Percentiles rank a stretch among this genome's conserved stretches.
These are phyloP conservation scores for Brenthis ino DNA, from an alignment of 2,888 invertebrate species.

Conservation along the genomic window DNA sequence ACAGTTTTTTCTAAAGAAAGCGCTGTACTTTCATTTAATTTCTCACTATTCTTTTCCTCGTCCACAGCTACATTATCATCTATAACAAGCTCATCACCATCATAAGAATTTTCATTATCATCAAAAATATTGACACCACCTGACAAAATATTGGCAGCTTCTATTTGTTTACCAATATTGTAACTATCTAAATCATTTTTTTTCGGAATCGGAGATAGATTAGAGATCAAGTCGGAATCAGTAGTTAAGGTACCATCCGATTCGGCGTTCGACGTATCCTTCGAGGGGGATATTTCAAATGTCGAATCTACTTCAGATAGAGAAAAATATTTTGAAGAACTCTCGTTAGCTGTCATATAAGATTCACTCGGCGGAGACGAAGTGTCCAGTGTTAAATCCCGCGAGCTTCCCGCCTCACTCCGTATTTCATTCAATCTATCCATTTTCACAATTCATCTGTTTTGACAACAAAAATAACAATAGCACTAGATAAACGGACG, in stretches of 20 bases:
- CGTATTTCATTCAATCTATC: conserved; percentile 76
- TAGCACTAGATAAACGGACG: conserved; percentile 37
- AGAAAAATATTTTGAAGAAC: conserved; percentile 72
- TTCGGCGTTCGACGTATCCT: conserved; percentile 56
- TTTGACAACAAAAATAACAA: conserved; percentile 49
- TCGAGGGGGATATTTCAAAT: conserved; percentile 64
- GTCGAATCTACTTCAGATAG: conserved; percentile 71
- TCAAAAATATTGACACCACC: conserved; percentile 79
- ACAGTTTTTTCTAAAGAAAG: conserved; percentile 46
- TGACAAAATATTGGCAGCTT: conserved; percentile 75
- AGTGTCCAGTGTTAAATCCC: conserved; percentile 69
- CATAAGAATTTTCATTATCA: conserved; percentile 78
- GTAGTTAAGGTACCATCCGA: conserved; percentile 51
- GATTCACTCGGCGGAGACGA: conserved; percentile 67
- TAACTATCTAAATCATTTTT: conserved; percentile 64
- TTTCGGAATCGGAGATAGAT: conserved; percentile 67
- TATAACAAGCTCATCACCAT: conserved; percentile 75
- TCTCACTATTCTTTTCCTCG: conserved; percentile 58
- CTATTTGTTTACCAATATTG: conserved; percentile 74
- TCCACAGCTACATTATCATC: conserved; percentile 68
- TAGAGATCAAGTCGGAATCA: conserved; percentile 59
- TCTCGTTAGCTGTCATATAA: conserved; percentile 73
- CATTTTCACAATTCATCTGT: conserved; percentile 78
- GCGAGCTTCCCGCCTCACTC: conserved; percentile 63
- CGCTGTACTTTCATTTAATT: conserved; percentile 46